Evolutionary conservation across 2,797 vertebrate species (phyloP).

Genomic region (Oryzias sinensis): DNA sequence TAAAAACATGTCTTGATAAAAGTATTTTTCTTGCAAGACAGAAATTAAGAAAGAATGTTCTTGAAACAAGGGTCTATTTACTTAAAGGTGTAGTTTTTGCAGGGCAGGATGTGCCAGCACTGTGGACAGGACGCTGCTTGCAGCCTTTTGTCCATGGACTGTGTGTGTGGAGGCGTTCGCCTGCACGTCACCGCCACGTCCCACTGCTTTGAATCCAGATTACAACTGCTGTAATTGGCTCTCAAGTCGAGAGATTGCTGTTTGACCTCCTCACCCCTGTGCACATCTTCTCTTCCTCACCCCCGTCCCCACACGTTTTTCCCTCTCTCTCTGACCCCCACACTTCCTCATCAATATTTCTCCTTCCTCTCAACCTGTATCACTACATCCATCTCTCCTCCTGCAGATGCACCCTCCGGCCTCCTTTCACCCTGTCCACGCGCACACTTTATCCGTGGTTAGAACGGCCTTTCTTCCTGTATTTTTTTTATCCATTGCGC

Average conservation of each 20-base stretch:
- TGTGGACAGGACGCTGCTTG: too few relatives aligned
- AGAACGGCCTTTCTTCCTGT: conserved; percentile 46
- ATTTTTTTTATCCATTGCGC: conserved; percentile 24
- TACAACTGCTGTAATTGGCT: conserved; percentile 79
- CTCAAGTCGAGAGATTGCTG: conserved; percentile 70
- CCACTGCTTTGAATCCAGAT: conserved; percentile 72
- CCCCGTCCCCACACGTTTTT: conserved; percentile 22
- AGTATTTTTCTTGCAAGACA: too few relatives aligned
- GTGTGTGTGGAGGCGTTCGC: conserved; percentile 2
- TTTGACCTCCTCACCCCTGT: conserved; percentile 74
- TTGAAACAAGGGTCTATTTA: too few relatives aligned
- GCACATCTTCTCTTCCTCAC: conserved; percentile 20
- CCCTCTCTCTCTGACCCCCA: conserved; percentile 16
- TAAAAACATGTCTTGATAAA: too few relatives aligned
- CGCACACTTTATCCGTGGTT: conserved; percentile 15
- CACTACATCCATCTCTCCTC: conserved; percentile 66
- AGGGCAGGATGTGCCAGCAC: too few relatives aligned
- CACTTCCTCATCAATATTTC: conserved; percentile 70
- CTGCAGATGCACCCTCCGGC: conserved; percentile 27
- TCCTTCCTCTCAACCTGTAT: conserved; percentile 66
- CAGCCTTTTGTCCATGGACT: conserved; percentile 44
- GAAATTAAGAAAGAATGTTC: too few relatives aligned
- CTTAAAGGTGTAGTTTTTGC: too few relatives aligned
- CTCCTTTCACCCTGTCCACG: conserved; percentile 5
- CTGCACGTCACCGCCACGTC: conserved; percentile 36